Evolutionary conservation across 2,888 invertebrate genomes (phyloP).

Genomic region (Sphaerophoria taeniata): DNA sequence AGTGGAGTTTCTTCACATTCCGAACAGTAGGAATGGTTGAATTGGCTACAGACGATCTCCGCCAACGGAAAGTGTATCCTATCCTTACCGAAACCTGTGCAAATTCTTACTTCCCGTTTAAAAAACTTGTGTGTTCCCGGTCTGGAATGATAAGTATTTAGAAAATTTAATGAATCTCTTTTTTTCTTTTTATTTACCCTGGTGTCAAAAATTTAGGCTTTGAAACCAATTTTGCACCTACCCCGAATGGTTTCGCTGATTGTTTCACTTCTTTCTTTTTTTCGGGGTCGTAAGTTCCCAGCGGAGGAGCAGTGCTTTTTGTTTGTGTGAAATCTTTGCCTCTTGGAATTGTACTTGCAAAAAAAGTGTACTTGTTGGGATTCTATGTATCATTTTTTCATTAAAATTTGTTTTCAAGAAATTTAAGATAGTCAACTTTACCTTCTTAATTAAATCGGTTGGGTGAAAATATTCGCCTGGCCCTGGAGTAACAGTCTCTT

Average conservation of each 20-base stretch:
- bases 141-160: constrained; percentile 15
- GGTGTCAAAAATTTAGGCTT: constrained; percentile 74
- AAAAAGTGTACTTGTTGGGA: constrained; percentile 78
- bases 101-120: constrained; percentile 75
- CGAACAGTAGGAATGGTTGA: constrained; percentile 77
- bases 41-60: constrained; percentile 78
- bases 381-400: constrained; percentile 74
- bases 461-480: constrained; percentile 77
- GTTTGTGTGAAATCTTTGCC: constrained; percentile 34
- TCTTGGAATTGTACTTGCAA: constrained; percentile 78
- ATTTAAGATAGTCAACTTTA: constrained; percentile 44
- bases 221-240: constrained; percentile 60
- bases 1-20: constrained; percentile 78
- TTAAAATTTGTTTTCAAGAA: not conserved
- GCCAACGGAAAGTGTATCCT: constrained; percentile 79
- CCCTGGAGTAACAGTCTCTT: constrained; percentile 75
- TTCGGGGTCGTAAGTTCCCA: constrained; percentile 78
- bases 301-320: constrained; percentile 74
- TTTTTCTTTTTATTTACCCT: constrained; percentile 76
- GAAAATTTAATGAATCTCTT: not conserved
- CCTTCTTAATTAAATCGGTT: constrained; percentile 77
- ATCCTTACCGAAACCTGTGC: constrained; percentile 77
- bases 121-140: constrained; percentile 73
- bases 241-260: constrained; percentile 77
- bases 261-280: constrained; percentile 61